Evolutionary conservation across 2,797 vertebrate genomes (phyloP).

Genomic region (Lepidocolaptes lacrymiger): DNA sequence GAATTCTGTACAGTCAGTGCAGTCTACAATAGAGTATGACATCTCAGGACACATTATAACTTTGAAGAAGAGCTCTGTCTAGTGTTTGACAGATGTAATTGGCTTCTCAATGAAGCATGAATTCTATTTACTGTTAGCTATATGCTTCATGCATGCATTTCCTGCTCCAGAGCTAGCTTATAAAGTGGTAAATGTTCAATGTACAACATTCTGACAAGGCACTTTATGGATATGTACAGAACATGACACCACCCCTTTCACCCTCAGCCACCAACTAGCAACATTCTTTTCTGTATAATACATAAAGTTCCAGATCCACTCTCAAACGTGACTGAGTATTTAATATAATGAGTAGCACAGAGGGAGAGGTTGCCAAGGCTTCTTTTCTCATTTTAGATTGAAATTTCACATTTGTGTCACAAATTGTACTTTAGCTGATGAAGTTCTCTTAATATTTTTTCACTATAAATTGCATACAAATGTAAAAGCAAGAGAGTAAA

Average conservation of each 20-base stretch:
- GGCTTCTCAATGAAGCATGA: not conserved
- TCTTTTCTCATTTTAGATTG: not conserved
- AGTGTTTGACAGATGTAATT: not conserved
- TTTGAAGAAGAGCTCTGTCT: not conserved
- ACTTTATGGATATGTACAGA: not conserved
- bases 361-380: not conserved
- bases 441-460: not conserved
- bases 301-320: not conserved
- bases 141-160: not conserved
- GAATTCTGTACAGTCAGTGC: not conserved
- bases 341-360: not conserved
- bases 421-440: not conserved
- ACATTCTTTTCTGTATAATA: not conserved
- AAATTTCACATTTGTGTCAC: not conserved
- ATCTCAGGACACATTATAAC: not conserved
- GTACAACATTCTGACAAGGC: not conserved
- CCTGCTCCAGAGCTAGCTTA: not conserved
- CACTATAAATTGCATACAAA: not conserved
- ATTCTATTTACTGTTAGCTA: not conserved
- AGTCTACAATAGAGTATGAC: not conserved
- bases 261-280: not conserved
- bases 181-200: not conserved
- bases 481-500: not conserved
- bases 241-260: not conserved
- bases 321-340: not conserved